phyloP scores from a whole-genome alignment of 2,797 vertebrate species.

The Spinus olivaceus region DNA sequence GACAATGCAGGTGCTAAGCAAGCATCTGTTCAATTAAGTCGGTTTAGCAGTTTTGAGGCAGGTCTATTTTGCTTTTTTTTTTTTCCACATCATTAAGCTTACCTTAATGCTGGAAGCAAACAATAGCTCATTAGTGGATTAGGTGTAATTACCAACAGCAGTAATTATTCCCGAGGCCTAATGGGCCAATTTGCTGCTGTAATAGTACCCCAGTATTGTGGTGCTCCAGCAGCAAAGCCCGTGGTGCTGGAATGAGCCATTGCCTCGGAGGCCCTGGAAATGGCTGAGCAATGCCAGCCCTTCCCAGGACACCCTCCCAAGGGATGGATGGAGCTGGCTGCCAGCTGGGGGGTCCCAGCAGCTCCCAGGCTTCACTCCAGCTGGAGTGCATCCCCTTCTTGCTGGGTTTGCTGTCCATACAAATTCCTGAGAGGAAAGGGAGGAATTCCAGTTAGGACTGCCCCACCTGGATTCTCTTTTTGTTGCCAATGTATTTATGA shows the following conservation, averaged over 20 bases:
- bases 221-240: slow-evolving; percentile 34
- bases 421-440: fast-evolving
- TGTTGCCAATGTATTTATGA: not conserved
- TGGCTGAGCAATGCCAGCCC: not conserved
- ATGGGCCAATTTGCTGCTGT: slow-evolving; percentile 79
- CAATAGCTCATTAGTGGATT: slow-evolving; percentile 87
- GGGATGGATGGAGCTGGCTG: not conserved
- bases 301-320: not conserved
- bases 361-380: not conserved
- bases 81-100: slow-evolving; percentile 76
- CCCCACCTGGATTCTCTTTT: not conserved
- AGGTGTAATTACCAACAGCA: slow-evolving; percentile 82
- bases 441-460: not conserved
- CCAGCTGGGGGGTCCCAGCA: not conserved
- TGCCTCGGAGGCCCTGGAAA: slow-evolving; percentile 16
- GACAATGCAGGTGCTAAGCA: slow-evolving; percentile 74
- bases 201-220: slow-evolving; percentile 74
- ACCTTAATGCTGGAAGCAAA: slow-evolving; percentile 78
- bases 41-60: slow-evolving; percentile 38
- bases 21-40: slow-evolving; percentile 71
- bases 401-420: fast-evolving
- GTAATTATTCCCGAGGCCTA: slow-evolving; percentile 77
- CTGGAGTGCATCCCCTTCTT: not conserved
- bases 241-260: slow-evolving; percentile 22
- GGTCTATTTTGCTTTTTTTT: slow-evolving; percentile 41